Base-by-base conservation (phyloP, 1,140 invertebrate genomes). In the Hylyphantes graminicola region DNA sequence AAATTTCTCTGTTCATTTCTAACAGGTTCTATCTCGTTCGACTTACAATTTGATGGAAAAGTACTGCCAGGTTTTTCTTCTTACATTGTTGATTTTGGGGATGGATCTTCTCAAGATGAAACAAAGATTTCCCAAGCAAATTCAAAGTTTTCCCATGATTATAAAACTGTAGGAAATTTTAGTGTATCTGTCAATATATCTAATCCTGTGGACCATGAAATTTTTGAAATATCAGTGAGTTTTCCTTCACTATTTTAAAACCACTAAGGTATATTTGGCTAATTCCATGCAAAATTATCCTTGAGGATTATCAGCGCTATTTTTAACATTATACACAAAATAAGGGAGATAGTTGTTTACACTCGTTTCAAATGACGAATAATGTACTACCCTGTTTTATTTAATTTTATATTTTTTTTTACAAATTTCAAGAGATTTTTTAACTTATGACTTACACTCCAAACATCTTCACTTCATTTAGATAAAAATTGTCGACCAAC, bases 161-260 rank as follows among this genome's bases (percentile, higher is more conserved):
- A 85, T 85, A 74, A 76, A 53, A 61, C 17, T 50, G 55, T 21
- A 51, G 82, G 82, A 35, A 85, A 76, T 85, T 85, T 76, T 77
- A 53, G 53, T 54, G 82, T 70, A 12, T n/a, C 21, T 53, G 54
- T 85, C 4, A 85, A 85, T 63, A 77, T 85, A n/a, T 85, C 82
- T 13, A 85, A 85, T 53, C 51, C 63, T 61, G 19, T 70, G 0
- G 73, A 77, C 53, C 76, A 11, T 61, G 82, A 85, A 70, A 35
- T 77, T 59, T 77, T 85, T 72, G 8, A 76, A 59, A 4, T 70
- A 50, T 17, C 7, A 17, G 82, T 85, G 68, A 63, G 65, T 75
- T 15, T 21, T 67, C 19, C 7, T 54, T 35, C 11, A 59, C 0
- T 74, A 74, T 51, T 57, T 13, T 59, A 54, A 19, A 7, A 59